These are phyloP conservation scores for Anagyrus pseudococci DNA, from an alignment of 2,888 invertebrate species.

Conservation along the genomic window DNA sequence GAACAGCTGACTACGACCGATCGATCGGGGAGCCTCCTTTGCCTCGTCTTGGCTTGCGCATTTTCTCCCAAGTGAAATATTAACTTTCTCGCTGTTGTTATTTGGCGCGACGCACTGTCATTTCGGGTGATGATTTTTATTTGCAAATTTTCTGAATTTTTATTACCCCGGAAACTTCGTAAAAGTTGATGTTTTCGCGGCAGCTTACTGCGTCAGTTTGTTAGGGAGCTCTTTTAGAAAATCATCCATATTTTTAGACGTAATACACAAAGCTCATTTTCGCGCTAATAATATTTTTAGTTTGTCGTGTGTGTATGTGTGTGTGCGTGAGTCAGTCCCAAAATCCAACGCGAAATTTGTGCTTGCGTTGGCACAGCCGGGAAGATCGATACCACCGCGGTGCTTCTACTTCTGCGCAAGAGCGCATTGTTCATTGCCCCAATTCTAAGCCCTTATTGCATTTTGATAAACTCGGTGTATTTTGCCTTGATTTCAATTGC, in stretches of 20 bases:
- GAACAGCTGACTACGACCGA: slow-evolving; percentile 29
- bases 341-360: background rate
- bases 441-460: no score
- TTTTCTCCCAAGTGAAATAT: no score
- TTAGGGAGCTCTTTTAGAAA: background rate
- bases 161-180: background rate
- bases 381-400: slow-evolving; percentile 10
- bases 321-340: no score
- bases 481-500: no score
- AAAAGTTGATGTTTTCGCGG: background rate
- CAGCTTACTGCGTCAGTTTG: background rate
- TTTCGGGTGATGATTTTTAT: no score
- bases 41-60: background rate
- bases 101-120: no score
- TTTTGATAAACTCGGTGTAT: no score
- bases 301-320: no score
- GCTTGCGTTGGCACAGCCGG: background rate
- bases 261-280: no score
- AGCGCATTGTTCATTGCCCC: slow-evolving; percentile 3
- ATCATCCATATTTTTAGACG: background rate
- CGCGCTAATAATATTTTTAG: background rate
- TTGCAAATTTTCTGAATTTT: background rate
- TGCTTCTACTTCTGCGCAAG: slow-evolving; percentile 26
- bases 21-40: slow-evolving; percentile 2
- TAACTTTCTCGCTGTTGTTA: no score